These are phyloP conservation scores for Augochlorella aurata DNA, from an alignment of 2,888 invertebrate species.

Conservation along the genomic window DNA sequence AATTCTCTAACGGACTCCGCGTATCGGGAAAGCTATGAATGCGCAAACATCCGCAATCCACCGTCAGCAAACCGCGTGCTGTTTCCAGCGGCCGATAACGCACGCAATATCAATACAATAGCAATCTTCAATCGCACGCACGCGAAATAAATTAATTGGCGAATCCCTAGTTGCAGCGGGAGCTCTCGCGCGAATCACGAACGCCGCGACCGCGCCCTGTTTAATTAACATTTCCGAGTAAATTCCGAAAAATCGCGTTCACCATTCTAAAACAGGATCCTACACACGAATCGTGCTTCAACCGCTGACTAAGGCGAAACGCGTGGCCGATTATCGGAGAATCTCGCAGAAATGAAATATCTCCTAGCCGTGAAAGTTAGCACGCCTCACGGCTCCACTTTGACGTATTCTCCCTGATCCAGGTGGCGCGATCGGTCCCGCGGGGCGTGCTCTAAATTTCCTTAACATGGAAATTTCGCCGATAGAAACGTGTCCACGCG, in stretches of 20 bases:
- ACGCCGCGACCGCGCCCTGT: background rate
- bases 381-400: background rate
- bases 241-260: background rate
- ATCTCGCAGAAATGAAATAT: background rate
- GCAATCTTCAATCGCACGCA: background rate
- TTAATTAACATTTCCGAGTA: background rate
- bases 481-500: slow-evolving; percentile 14
- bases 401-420: background rate
- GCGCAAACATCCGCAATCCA: background rate
- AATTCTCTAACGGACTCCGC: background rate
- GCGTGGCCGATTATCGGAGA: background rate
- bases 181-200: background rate
- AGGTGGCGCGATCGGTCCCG: slow-evolving; percentile 21
- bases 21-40: background rate
- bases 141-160: background rate
- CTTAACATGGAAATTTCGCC: slow-evolving; percentile 23
- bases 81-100: background rate
- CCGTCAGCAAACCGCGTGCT: background rate
- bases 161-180: background rate
- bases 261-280: background rate
- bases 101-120: background rate
- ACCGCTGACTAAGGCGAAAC: too few species aligned
- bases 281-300: background rate
- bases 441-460: slow-evolving; percentile 49
- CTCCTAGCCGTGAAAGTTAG: background rate